phyloP scores from a whole-genome alignment of 2,113 vertebrate species.

The Mionectes macconnelli region DNA sequence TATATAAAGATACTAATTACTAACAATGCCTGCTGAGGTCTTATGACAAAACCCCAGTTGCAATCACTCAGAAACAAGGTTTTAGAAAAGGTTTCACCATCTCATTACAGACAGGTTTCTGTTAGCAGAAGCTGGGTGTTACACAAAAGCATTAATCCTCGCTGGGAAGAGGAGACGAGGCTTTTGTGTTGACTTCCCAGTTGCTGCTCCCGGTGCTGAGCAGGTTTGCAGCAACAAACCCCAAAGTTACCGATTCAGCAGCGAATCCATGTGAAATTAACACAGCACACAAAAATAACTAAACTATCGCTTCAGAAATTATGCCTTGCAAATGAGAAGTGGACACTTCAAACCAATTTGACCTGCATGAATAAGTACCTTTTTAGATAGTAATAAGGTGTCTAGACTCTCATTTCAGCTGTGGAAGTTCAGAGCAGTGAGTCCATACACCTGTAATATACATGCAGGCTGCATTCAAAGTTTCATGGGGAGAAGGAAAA shows the following conservation, averaged over 20 bases:
- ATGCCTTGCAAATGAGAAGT: neutral
- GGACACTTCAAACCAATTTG: neutral
- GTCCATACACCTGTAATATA: neutral
- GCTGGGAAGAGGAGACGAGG: neutral
- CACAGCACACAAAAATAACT: neutral
- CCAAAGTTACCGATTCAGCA: neutral
- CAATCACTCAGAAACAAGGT: neutral
- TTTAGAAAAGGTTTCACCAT: neutral
- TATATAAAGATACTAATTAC: neutral
- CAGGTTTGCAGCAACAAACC: neutral
- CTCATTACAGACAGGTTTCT: neutral
- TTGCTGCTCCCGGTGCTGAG: neutral
- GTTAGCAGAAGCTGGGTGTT: neutral
- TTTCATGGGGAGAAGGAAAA: neutral
- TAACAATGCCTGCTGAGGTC: neutral
- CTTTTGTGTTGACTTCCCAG: neutral
- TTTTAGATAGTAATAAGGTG: neutral
- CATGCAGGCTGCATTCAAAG: neutral
- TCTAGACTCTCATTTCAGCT: neutral
- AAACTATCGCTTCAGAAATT: neutral
- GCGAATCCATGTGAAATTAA: neutral
- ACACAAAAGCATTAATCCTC: neutral
- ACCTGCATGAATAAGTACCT: neutral
- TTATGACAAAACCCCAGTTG: neutral
- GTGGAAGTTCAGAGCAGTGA: neutral